phyloP scores from a whole-genome alignment of 2,888 invertebrate genomes.

The Gymnosoma rotundatum region DNA sequence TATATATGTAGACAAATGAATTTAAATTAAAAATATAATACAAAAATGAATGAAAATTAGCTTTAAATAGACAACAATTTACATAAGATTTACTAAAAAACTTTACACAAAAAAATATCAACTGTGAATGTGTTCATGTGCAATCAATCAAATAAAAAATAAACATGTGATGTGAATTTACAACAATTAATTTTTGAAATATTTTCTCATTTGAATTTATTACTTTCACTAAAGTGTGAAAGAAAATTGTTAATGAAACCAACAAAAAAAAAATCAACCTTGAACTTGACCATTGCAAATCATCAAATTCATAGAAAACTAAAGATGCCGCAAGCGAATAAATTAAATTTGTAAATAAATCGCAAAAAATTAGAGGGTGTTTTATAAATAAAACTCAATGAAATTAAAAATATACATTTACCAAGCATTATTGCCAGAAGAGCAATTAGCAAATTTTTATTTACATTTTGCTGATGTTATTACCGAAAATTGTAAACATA shows the following conservation, averaged over 20 bases:
- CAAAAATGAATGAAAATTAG: background rate
- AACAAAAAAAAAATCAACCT: conserved; percentile 40
- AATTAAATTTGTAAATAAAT: conserved; percentile 52
- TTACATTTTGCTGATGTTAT: too few species aligned
- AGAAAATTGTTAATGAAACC: conserved; percentile 7
- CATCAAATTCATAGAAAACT: background rate
- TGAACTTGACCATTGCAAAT: conserved; percentile 53
- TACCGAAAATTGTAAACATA: too few species aligned
- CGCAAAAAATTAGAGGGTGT: conserved; percentile 44
- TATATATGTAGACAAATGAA: background rate
- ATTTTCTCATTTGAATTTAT: background rate
- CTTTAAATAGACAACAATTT: conserved; percentile 5
- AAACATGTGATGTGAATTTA: conserved; percentile 28
- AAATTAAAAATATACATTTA: too few species aligned
- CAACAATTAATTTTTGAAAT: background rate
- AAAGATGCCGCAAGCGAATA: conserved; percentile 26
- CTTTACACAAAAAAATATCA: conserved; percentile 11
- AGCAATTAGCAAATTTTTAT: too few species aligned
- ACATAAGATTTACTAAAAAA: conserved; percentile 54
- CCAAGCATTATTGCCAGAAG: too few species aligned
- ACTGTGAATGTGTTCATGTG: background rate
- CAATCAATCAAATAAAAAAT: conserved; percentile 1
- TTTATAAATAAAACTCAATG: background rate
- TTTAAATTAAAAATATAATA: background rate
- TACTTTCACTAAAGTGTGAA: too few species aligned